These are phyloP conservation scores for Apeltes quadracus DNA, from an alignment of 2,113 vertebrate species.

Conservation along the genomic window DNA sequence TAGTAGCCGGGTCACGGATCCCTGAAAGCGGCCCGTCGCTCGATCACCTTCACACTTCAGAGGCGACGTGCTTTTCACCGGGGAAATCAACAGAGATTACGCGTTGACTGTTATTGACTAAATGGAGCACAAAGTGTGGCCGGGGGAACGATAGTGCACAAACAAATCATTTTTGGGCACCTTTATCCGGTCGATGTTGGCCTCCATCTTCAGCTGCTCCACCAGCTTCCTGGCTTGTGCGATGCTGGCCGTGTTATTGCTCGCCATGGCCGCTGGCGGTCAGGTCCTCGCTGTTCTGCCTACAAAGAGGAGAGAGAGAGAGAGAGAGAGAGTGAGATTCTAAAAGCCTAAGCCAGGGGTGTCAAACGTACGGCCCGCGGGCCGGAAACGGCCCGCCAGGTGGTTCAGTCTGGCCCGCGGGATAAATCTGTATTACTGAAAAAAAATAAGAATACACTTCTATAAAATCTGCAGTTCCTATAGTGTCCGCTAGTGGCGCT, in stretches of 20 bases:
- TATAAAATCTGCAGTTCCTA: too few species aligned
- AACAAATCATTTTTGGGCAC: constrained; percentile 64
- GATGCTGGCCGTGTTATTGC: constrained; percentile 98
- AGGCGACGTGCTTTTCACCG: neutral
- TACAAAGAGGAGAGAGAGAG: constrained; percentile 14
- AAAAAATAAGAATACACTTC: too few species aligned
- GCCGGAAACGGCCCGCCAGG: too few species aligned
- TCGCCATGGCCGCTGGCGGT: constrained; percentile 85
- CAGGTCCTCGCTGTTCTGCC: constrained; percentile 40
- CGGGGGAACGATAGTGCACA: too few species aligned
- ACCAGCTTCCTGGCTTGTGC: constrained; percentile 98
- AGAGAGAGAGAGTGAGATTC: constrained; percentile 11
- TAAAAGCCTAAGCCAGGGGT: too few species aligned
- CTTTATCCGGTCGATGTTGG: constrained; percentile 99
- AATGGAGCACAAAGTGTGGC: neutral
- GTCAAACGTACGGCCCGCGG: too few species aligned
- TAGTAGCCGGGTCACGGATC: too few species aligned
- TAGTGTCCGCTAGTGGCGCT: too few species aligned
- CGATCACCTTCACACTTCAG: neutral
- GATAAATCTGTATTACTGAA: too few species aligned
- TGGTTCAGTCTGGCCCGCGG: too few species aligned
- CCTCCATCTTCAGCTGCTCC: constrained; percentile 99
- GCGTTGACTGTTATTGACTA: neutral
- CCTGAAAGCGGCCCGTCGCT: too few species aligned
- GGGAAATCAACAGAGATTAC: neutral